Conservation (phyloP, 37 sponge, comb jelly and placozoan species). For the Halichondria panicea region DNA sequence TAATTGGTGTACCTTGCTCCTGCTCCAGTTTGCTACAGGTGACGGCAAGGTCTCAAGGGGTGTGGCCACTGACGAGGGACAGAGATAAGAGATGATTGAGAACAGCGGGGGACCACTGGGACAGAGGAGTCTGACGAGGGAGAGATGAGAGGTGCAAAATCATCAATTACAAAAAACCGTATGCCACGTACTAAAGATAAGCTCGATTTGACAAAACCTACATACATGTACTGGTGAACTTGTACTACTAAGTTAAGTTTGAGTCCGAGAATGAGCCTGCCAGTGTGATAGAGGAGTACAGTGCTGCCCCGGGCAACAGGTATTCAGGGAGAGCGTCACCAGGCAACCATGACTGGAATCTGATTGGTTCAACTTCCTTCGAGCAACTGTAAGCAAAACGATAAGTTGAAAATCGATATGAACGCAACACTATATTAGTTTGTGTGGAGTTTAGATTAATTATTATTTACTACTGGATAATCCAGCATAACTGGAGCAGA, state of each 20-base stretch:
- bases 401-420: no score
- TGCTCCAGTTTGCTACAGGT: conserved; percentile 21
- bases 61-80: conserved; percentile 21
- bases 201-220: no score
- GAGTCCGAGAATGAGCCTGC: conserved; percentile 8
- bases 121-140: neutral
- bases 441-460: no score
- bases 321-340: conserved; percentile 47
- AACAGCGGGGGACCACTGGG: conserved; percentile 32
- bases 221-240: no score
- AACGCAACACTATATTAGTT: no score
- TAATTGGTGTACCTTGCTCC: neutral
- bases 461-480: no score
- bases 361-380: neutral
- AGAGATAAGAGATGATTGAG: conserved; percentile 40
- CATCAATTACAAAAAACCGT: no score
- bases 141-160: neutral
- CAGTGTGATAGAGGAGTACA: conserved; percentile 13
- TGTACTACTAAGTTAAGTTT: conserved; percentile 4
- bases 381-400: no score
- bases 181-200: no score
- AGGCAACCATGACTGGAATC: neutral
- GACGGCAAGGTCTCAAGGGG: conserved; percentile 54
- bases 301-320: conserved; percentile 16
- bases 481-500: no score